These are phyloP conservation scores for Aythya fuligula DNA, from an alignment of 2,797 vertebrate genomes.

Conservation along the genomic window DNA sequence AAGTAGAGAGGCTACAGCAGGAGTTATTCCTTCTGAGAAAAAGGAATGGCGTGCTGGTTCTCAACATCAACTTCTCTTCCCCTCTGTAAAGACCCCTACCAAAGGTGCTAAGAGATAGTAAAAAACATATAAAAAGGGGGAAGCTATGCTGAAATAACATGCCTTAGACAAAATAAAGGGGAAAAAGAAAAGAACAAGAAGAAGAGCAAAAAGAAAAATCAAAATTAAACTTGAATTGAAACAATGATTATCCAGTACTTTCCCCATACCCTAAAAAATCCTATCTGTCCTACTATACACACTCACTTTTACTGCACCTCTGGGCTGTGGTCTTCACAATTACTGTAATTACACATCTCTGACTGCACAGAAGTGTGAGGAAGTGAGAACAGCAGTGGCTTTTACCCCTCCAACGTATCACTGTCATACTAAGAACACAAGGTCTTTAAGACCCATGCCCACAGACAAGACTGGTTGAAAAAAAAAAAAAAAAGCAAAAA, in stretches of 20 bases:
- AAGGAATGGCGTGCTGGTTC: background rate
- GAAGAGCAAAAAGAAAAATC: background rate
- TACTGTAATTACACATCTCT: background rate
- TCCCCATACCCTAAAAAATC: background rate
- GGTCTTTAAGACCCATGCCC: background rate
- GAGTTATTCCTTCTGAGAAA: background rate
- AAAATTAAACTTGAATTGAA: background rate
- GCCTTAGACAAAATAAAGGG: background rate
- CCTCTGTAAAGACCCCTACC: background rate
- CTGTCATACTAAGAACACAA: background rate
- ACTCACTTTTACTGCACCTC: background rate
- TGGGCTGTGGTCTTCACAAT: background rate
- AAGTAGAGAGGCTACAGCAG: background rate
- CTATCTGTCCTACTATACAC: accelerated
- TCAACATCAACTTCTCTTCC: background rate
- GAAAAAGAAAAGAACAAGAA: background rate
- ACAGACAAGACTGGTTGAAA: background rate
- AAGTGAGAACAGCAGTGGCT: background rate
- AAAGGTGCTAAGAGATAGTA: background rate
- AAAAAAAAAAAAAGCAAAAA: accelerated
- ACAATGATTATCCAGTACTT: background rate
- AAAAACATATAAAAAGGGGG: background rate
- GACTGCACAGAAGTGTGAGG: background rate
- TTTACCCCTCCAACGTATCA: background rate
- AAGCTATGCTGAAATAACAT: background rate